Evolutionary conservation across 2,797 vertebrate species (phyloP), one percentile per base, ranked within the genome.

Genomic region (Enteromius paludinosus): DNA sequence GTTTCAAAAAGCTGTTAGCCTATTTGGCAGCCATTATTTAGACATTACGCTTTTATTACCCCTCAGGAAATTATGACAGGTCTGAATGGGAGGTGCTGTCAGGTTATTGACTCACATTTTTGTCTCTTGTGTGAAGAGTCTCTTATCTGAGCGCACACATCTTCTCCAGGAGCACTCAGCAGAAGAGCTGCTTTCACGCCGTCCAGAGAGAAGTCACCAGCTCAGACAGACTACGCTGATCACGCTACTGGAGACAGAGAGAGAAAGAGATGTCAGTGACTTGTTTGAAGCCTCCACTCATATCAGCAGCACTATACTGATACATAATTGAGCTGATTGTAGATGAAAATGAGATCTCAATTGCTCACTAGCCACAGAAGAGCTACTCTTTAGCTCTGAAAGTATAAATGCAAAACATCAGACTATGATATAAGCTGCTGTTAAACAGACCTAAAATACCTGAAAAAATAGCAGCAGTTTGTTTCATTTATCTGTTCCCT

Each of bases 71-170:
- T 71, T 33, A 76, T 76, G 45, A 79, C 43, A 41, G 23, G 49
- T n/a, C 6, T 61, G 43, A 79, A 78, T 25, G 5, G n/a, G 62
- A 49, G 33, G 33, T 66, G 45, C 70, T 14, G 59, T 70, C 14
- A 14, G 28, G 18, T 59, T 62, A 69, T 71, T 82, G 74, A 87
- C 86, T 87, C 83, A 87, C 86, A 82, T 84, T 81, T 78, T 82
- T 43, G 68, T 81, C 75, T 85, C 69, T 78, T 12, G 76, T 69
- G 64, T 75, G 70, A 82, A 65, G 84, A 84, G 75, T 82, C 82
- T 70, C 82, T 84, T 84, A 90, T 87, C 83, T 78, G 77, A 87
- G 85, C 9, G 75, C 18, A 70, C 79, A 79, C 89, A 86, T 90
- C 88, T 86, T 90, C 84, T 62, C 82, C 70, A 23, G 75, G 35